Evolutionary conservation across 2,797 vertebrate genomes (phyloP).

Genomic region (Echeneis naucrates): DNA sequence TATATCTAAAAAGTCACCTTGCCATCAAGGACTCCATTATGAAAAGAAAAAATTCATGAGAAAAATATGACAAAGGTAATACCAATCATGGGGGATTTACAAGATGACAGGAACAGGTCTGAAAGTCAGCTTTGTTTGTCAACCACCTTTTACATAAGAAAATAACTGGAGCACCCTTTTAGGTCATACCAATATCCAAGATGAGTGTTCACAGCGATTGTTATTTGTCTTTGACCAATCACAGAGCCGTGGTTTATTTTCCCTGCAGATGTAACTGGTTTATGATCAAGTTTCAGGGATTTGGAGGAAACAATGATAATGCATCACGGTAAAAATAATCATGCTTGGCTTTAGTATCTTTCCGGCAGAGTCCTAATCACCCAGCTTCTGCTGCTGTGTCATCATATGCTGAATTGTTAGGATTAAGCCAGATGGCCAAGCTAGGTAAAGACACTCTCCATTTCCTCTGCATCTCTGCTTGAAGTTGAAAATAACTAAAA

Average conservation of each 20-base stretch:
- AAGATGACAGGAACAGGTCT: too few species aligned
- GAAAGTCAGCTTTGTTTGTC: not conserved
- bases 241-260: slow-evolving; percentile 1
- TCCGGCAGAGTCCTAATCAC: slow-evolving; percentile 40
- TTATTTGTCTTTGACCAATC: slow-evolving; percentile 11
- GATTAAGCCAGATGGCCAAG: slow-evolving; percentile 56
- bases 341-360: slow-evolving; percentile 56
- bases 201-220: not conserved
- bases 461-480: slow-evolving; percentile 41
- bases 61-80: too few species aligned
- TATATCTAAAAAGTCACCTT: not conserved
- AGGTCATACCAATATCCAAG: not conserved
- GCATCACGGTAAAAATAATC: slow-evolving; percentile 60
- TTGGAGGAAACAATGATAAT: slow-evolving; percentile 46
- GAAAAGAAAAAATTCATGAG: not conserved
- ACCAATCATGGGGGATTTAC: too few species aligned
- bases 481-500: slow-evolving; percentile 62
- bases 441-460: slow-evolving; percentile 45
- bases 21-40: not conserved
- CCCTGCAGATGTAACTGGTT: slow-evolving; percentile 22
- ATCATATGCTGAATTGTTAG: slow-evolving; percentile 28
- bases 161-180: not conserved
- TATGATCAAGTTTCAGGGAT: slow-evolving; percentile 44
- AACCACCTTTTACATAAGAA: slow-evolving; percentile 1
- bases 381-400: slow-evolving; percentile 42